Base-by-base conservation (phyloP, 2,888 invertebrate species). In the Diadromus collaris region DNA sequence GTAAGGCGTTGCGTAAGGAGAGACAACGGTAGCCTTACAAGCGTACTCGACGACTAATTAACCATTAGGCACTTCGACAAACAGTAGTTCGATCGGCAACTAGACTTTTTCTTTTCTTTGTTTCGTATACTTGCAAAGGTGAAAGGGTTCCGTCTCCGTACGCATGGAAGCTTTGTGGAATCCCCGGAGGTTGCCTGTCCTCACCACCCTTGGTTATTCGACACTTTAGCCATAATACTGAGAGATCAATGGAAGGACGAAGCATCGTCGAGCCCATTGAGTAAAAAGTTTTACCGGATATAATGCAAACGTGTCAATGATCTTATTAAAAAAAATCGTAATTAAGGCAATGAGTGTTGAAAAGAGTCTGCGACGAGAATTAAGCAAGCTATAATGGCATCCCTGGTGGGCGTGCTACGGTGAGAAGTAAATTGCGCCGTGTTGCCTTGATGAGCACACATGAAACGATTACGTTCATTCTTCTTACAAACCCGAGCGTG, bases 11-110 rank as follows among this genome's bases (percentile, higher is more conserved):
- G 76, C 78, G 83, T 83, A 83, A 83, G 80, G 34, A 65, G 80
- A 82, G 79, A 83, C 76, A 76, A 82, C 78, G 75, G 83, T 81
- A 83, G 82, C 83, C 83, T 71, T 81, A 80, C 79, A 83, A 83
- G 78, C 72, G 72, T 75, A 76, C 71, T 61, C 77, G 61, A 80
- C 76, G 72, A 76, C 81, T 82, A 83, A 83, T 83, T 82, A 81
- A 76, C 81, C 80, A 81, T 82, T 80, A 80, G 82, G 78, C 81
- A 73, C 74, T 80, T 75, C 76, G 60, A 54, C 74, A 67, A 69
- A 75, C 80, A 44, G 76, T n/a, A n/a, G n/a, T n/a, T 60, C 73
- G 69, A 81, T 81, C 65, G 80, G 44, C 76, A 34, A 64, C 67
- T 29, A 24, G 46, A 71, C 65, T 29, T 58, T 41, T 51, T n/a